Evolutionary conservation across 2,888 invertebrate genomes (phyloP), one percentile per base, ranked within the genome.

Genomic region (Drosophila monieri): DNA sequence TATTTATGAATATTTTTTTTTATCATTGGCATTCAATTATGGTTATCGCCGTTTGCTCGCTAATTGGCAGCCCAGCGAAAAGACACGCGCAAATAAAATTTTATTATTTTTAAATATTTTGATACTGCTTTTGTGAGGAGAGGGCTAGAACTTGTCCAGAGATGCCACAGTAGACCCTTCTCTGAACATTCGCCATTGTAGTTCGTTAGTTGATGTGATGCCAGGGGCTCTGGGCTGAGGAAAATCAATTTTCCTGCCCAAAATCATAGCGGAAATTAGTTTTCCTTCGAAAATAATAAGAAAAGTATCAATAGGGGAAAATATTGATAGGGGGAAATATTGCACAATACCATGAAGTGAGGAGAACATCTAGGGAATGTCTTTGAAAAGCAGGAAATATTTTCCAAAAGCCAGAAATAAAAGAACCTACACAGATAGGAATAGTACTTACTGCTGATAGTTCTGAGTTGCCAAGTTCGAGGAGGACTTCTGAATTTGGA

Each of bases 241-340:
- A 44, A 51, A 61, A 44, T 43, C 9, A 14, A 35, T 47, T 51
- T 67, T 41, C 54, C 32, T 35, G n/a, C 49, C 23, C 15, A 14
- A 23, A 25, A 32, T 41, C n/a, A 35, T 41, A 76, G 57, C 87
- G 89, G 88, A 89, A 89, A 89, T 89, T 87, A 80, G 68, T 62
- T 78, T 80, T 80, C n/a, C 80, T 66, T 78, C 77, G 79, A 87
- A 60, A 48, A 46, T 35, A 43, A 32, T 32, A 21, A 8, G 56
- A 27, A 49, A 48, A 35, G 35, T 27, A 27, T 27, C 9, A n/a
- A n/a, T 2, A 27, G 0, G 9, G 27, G 9, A 27, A 9, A 0
- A 27, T 5, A n/a, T n/a, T n/a, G 27, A 27, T 27, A 27, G 27
- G 27, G 25, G 27, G 6, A 27, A 27, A 27, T 27, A 27, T 8